Evolutionary conservation across 2,888 invertebrate genomes (phyloP).

Genomic region (Altica lythri): DNA sequence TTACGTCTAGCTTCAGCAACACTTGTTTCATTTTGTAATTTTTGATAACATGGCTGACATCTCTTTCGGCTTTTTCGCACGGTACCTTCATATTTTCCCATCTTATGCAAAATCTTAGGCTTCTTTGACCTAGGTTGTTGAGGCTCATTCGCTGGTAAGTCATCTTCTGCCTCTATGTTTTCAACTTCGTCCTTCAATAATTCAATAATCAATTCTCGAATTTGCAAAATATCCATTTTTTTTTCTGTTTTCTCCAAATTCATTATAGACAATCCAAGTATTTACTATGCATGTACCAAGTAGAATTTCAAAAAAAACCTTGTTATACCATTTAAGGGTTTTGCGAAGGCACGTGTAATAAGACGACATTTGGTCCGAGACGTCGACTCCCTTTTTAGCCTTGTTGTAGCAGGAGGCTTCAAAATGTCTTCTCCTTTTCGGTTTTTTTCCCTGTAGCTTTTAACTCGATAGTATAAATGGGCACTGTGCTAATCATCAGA

Average conservation of each 20-base stretch:
- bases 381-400: slow-evolving; percentile 28
- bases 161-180: slow-evolving; percentile 3
- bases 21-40: neutral
- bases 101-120: neutral
- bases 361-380: slow-evolving; percentile 4
- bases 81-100: slow-evolving; percentile 2
- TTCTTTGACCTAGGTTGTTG: neutral
- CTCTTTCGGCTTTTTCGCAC: neutral
- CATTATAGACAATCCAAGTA: slow-evolving; percentile 10
- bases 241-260: slow-evolving; percentile 6
- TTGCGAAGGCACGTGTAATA: slow-evolving; percentile 1
- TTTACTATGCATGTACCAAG: slow-evolving; percentile 11
- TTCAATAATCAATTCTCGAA: slow-evolving; percentile 1
- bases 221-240: slow-evolving; percentile 3
- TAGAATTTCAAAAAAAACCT: slow-evolving; percentile 14
- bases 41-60: neutral
- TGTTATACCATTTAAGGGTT: slow-evolving; percentile 2
- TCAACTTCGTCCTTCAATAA: too few relatives aligned
- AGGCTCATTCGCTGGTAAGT: slow-evolving; percentile 5
- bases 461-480: too few relatives aligned
- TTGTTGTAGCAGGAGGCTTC: slow-evolving; percentile 31
- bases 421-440: slow-evolving; percentile 25
- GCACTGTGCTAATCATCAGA: slow-evolving; percentile 26
- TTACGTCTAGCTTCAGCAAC: neutral
- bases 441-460: slow-evolving; percentile 21